These are phyloP conservation scores for Centropyge bicolor DNA, from an alignment of 2,797 vertebrate species.

Conservation along the genomic window DNA sequence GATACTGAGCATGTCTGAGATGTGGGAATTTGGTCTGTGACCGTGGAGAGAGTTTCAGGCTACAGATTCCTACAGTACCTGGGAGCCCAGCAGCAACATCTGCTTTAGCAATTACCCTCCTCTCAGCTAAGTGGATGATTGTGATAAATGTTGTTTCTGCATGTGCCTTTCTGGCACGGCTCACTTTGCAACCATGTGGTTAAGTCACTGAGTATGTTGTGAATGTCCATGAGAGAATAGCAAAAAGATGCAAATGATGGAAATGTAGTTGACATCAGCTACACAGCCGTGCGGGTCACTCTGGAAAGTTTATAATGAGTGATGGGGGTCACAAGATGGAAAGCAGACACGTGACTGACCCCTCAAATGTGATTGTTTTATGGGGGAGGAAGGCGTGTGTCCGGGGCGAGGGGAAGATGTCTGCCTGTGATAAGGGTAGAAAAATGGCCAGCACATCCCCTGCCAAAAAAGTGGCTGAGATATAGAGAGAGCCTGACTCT, in stretches of 20 bases:
- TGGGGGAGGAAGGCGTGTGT: constrained; percentile 73
- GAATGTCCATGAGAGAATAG: constrained; percentile 22
- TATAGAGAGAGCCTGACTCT: constrained; percentile 55
- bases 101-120: constrained; percentile 64
- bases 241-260: constrained; percentile 28
- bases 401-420: constrained; percentile 77
- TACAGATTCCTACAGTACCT: constrained; percentile 53
- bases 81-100: constrained; percentile 50
- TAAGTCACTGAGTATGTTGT: constrained; percentile 22
- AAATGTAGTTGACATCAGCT: constrained; percentile 12
- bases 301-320: constrained; percentile 16
- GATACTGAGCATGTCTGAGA: constrained; percentile 60
- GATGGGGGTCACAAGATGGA: constrained; percentile 48
- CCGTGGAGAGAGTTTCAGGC: constrained; percentile 52
- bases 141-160: constrained; percentile 58
- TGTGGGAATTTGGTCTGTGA: constrained; percentile 54
- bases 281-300: not conserved
- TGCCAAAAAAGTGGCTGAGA: constrained; percentile 78
- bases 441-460: constrained; percentile 77
- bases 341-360: constrained; percentile 64
- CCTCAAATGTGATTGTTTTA: constrained; percentile 55
- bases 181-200: constrained; percentile 24
- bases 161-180: constrained; percentile 35
- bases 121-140: constrained; percentile 60
- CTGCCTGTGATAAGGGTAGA: constrained; percentile 82